Conservation (phyloP, 2,888 invertebrate species). For the Parasteatoda lunata region DNA sequence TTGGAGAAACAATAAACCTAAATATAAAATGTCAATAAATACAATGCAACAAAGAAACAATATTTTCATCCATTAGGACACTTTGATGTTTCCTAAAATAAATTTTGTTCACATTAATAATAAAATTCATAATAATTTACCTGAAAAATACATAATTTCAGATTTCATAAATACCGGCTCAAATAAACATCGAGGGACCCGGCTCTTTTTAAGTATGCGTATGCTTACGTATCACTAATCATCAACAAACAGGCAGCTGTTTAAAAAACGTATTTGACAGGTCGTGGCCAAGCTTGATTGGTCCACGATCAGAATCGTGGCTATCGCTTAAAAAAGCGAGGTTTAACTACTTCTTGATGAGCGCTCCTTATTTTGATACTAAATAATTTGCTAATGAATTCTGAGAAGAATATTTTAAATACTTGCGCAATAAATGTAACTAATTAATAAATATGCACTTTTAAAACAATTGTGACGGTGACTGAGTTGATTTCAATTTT, state of each 20-base stretch:
- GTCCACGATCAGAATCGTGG: conserved; percentile 20
- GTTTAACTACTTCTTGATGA: no score
- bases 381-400: no score
- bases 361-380: no score
- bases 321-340: neutral
- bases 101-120: neutral
- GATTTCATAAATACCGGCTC: neutral
- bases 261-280: conserved; percentile 19
- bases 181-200: neutral
- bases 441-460: no score
- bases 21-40: neutral
- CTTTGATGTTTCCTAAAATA: neutral
- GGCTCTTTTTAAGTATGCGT: conserved; percentile 25
- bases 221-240: neutral
- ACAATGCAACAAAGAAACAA: neutral
- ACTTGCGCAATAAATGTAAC: no score
- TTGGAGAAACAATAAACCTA: conserved; percentile 23
- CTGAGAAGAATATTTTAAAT: no score
- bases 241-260: conserved; percentile 28
- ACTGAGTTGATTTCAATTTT: no score
- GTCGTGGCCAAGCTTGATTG: conserved; percentile 61
- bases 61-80: neutral
- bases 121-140: conserved; percentile 3
- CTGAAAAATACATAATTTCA: conserved; percentile 8
- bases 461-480: no score